Evolutionary conservation across 2,888 invertebrate species (phyloP), one percentile per base, ranked within the genome.

Genomic region (Lumbricus terrestris): DNA sequence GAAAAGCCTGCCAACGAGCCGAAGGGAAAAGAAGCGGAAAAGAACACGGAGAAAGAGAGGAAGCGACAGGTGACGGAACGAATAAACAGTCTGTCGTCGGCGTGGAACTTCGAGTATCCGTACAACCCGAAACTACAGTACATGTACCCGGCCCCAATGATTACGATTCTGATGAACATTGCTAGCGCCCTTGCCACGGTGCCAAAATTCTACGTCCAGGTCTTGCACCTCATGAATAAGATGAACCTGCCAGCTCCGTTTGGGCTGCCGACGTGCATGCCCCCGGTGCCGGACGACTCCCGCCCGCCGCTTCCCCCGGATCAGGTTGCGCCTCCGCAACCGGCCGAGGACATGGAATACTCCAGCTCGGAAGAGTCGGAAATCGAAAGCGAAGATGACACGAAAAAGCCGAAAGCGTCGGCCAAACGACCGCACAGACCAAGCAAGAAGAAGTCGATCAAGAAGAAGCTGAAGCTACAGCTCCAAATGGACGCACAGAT

Each of bases 181-280:
- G 96, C 97, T 11, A 96, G 97, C 94, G 96, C 97, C 40, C 95
- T 98, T 90, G 96, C 97, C 90, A 96, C 96, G 33, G 96, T 97
- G 92, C 97, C 97, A 90, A 96, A 97, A 93, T 97, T 98, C 94
- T 98, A 98, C 94, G 96, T 96, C 0, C 96, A 96, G 89, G 95
- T 97, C 20, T 94, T 98, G 88, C 98, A 98, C 95, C 96, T 98
- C 90, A 98, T 98, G 98, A 98, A 98, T 94, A 97, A 97, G 95
- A 98, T 98, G 98, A 97, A 97, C 94, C 95, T 98, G 89, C 97
- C 97, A 34, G 96, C 97, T 88, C 98, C 98, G 0, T 98, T 98
- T 95, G 96, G 95, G 0, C 92, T 93, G 34, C 90, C 92, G 33
- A 93, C 91, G 18, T 88, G 90, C 18, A 91, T 91, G 23, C 92